Evolutionary conservation across 2,888 invertebrate species (phyloP).

Genomic region (Thymelicus lineola): DNA sequence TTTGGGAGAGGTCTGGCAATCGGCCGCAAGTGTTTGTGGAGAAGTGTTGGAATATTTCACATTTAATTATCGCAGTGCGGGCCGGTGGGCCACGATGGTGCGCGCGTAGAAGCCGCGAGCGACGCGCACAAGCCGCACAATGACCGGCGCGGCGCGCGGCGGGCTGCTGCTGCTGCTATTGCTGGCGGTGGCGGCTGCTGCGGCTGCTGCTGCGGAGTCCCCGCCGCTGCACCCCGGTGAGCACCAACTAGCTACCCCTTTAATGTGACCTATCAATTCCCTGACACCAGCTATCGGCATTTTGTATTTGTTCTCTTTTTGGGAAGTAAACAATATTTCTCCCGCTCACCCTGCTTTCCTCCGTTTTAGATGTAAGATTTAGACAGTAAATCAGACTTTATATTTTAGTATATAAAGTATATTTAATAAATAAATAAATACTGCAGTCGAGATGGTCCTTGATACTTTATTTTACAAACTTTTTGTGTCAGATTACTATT

Average conservation of each 20-base stretch:
- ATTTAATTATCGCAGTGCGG: neutral
- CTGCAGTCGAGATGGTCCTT: too few species aligned
- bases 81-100: neutral
- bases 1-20: neutral
- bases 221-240: constrained; percentile 34
- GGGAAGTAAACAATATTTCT: too few species aligned
- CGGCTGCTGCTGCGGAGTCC: constrained; percentile 32
- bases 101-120: neutral
- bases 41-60: neutral
- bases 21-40: neutral
- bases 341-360: too few species aligned
- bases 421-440: too few species aligned
- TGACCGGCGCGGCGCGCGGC: constrained; percentile 25
- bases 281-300: too few species aligned
- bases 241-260: neutral
- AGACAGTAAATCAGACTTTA: too few species aligned
- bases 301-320: too few species aligned
- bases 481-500: too few species aligned
- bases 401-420: too few species aligned
- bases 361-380: too few species aligned
- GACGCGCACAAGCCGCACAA: constrained; percentile 19
- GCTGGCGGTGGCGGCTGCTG: constrained; percentile 33
- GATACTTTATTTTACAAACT: too few species aligned
- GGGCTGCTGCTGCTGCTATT: constrained; percentile 37
- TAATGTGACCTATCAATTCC: too few species aligned